Conservation (phyloP, 2,113 vertebrate genomes). For the Callionymus lyra region DNA sequence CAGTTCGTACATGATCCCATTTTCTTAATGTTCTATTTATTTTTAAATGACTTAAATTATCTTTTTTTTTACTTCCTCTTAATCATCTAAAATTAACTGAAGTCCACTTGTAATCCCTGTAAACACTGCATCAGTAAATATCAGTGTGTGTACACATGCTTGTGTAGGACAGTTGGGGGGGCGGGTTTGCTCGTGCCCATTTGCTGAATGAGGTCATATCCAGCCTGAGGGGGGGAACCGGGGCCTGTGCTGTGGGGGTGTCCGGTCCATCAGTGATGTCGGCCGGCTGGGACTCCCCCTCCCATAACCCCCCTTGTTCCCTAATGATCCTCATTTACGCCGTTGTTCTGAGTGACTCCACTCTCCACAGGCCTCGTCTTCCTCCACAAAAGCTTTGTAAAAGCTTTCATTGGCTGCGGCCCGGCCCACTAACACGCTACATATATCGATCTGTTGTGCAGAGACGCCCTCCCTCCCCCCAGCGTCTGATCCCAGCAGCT, state of each 20-base stretch:
- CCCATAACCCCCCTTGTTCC: neutral
- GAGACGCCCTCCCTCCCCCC: constrained; percentile 26
- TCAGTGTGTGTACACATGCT: too few relatives aligned
- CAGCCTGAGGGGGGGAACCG: constrained; percentile 43
- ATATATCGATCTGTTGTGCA: constrained; percentile 68
- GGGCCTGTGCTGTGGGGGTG: constrained; percentile 38
- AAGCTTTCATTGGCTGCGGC: constrained; percentile 58
- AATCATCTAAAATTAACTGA: too few relatives aligned
- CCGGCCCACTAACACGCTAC: constrained; percentile 38
- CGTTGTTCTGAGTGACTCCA: constrained; percentile 58
- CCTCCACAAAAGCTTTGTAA: constrained; percentile 57
- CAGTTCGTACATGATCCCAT: too few relatives aligned
- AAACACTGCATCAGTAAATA: too few relatives aligned
- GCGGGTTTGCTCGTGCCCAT: constrained; percentile 23
- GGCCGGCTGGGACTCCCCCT: neutral
- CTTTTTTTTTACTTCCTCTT: too few relatives aligned
- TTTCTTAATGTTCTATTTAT: too few relatives aligned
- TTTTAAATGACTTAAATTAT: too few relatives aligned
- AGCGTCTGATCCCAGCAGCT: constrained; percentile 33
- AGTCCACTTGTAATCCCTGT: too few relatives aligned
- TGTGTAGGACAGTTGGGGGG: constrained; percentile 8
- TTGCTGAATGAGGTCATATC: constrained; percentile 61
- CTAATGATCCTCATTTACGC: constrained; percentile 55
- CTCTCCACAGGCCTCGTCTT: constrained; percentile 47
- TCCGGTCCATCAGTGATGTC: constrained; percentile 14